These are phyloP conservation scores for Acleris laterana DNA, from an alignment of 2,888 invertebrate species.

Conservation along the genomic window DNA sequence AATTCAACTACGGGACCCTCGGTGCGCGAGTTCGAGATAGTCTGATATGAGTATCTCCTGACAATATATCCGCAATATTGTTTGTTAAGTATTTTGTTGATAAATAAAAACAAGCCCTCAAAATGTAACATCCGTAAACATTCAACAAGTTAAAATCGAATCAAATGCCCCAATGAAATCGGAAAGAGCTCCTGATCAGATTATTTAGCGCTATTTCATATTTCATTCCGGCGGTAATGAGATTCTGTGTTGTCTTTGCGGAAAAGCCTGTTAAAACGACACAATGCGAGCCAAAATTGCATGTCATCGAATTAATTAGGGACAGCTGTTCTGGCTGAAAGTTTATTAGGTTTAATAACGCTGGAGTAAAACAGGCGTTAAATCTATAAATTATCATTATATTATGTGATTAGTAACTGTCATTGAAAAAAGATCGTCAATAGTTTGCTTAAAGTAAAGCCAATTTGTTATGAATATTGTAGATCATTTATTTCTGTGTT, in stretches of 20 bases:
- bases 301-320: constrained; percentile 19
- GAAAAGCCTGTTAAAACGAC: constrained; percentile 27
- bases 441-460: no score
- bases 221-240: constrained; percentile 23
- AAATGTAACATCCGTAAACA: not conserved
- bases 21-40: no score
- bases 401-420: no score
- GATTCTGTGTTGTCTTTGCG: constrained; percentile 28
- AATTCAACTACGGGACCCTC: no score
- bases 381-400: no score
- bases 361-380: not conserved
- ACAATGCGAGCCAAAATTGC: constrained; percentile 26
- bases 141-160: constrained; percentile 11
- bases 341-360: constrained; percentile 6
- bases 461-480: no score
- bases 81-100: no score
- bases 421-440: no score
- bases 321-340: not conserved
- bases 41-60: no score
- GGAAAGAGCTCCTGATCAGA: constrained; percentile 6
- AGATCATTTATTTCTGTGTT: no score
- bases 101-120: no score
- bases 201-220: constrained; percentile 17
- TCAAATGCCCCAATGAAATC: constrained; percentile 2
- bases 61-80: no score